Conservation (phyloP, 2,113 vertebrate genomes). For the Leiothrix lutea region DNA sequence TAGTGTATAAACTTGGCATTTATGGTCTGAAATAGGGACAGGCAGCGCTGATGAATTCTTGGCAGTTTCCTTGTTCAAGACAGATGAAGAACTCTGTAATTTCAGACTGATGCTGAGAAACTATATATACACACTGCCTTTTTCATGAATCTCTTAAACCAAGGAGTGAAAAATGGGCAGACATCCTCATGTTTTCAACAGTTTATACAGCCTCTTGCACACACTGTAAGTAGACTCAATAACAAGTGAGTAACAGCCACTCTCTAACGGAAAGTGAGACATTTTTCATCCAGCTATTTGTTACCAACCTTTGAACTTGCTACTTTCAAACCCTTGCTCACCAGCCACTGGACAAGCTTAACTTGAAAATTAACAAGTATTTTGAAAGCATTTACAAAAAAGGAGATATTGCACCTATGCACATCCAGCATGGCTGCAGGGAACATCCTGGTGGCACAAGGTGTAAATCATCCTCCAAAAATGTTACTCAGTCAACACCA, state of each 20-base stretch:
- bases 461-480: not conserved
- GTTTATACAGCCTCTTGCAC: conserved; percentile 26
- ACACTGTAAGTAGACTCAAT: not conserved
- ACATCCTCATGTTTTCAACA: not conserved
- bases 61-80: conserved; percentile 15
- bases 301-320: not conserved
- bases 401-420: not conserved
- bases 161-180: conserved; percentile 12
- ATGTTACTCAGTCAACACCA: not conserved
- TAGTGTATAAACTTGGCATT: not conserved
- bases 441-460: not conserved
- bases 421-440: not conserved
- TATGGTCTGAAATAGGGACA: not conserved
- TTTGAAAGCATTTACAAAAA: not conserved
- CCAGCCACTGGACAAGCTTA: not conserved
- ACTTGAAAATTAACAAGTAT: not conserved
- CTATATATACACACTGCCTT: not conserved
- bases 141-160: conserved; percentile 27
- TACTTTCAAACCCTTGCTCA: not conserved
- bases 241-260: conserved; percentile 16
- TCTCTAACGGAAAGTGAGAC: not conserved
- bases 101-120: conserved; percentile 46
- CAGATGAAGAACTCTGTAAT: conserved; percentile 10
- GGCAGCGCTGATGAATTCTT: conserved; percentile 25
- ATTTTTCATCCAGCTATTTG: not conserved